Conservation (phyloP, 1,140 invertebrate species). For the Drosophila murphyi region DNA sequence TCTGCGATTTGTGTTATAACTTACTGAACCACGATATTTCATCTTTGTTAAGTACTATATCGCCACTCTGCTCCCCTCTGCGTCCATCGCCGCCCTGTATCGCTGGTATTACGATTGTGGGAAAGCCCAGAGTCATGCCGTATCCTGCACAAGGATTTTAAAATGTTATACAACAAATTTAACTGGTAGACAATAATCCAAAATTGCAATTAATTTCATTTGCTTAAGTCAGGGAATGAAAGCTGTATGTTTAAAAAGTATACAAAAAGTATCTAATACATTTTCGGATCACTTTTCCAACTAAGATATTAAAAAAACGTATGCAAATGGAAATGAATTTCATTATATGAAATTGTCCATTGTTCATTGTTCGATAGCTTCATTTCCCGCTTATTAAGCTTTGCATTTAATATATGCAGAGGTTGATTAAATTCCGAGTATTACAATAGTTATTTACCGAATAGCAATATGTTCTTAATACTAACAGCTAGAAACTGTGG, state of each 20-base stretch:
- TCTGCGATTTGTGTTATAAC: constrained; percentile 48
- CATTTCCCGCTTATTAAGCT: constrained; percentile 30
- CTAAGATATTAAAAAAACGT: too few relatives aligned
- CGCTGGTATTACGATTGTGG: constrained; percentile 91
- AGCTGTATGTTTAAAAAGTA: background rate
- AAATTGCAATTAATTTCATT: background rate
- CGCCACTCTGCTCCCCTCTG: constrained; percentile 78
- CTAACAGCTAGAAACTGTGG: constrained; percentile 88
- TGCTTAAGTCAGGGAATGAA: constrained; percentile 20
- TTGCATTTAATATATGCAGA: constrained; percentile 17
- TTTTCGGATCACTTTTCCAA: too few relatives aligned
- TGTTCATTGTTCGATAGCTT: constrained; percentile 11
- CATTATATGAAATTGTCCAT: constrained; percentile 2
- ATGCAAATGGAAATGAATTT: background rate
- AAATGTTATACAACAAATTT: background rate
- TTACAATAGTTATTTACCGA: constrained; percentile 84
- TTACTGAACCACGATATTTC: constrained; percentile 92
- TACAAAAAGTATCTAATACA: too few relatives aligned
- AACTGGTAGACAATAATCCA: too few relatives aligned
- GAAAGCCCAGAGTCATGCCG: constrained; percentile 90
- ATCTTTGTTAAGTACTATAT: constrained; percentile 86
- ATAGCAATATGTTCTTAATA: constrained; percentile 88
- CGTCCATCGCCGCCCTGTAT: constrained; percentile 85
- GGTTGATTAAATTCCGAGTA: constrained; percentile 15
- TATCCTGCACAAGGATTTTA: constrained; percentile 85